Evolutionary conservation across 2,797 vertebrate genomes (phyloP).

Genomic region (Xenentodon cancila): DNA sequence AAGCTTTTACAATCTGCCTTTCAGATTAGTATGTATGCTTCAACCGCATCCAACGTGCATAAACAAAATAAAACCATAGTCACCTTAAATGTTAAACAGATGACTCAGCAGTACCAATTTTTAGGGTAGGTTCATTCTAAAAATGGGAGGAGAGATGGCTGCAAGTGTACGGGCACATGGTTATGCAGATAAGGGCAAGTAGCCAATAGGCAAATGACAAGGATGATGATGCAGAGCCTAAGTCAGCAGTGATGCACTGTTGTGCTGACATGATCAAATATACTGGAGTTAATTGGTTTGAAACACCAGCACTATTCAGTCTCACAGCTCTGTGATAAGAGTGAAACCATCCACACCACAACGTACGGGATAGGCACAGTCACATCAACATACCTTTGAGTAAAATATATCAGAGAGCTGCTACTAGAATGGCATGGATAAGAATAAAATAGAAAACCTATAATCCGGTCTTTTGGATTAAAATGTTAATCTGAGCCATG

Average conservation of each 20-base stretch:
- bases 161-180: constrained; percentile 32
- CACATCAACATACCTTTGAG: constrained; percentile 40
- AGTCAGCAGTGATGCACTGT: constrained; percentile 63
- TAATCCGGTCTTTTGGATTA: constrained; percentile 83
- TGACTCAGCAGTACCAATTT: constrained; percentile 36
- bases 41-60: constrained; percentile 1
- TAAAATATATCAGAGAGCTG: constrained; percentile 55
- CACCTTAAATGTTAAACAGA: constrained; percentile 33
- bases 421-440: constrained; percentile 60
- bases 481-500: constrained; percentile 81
- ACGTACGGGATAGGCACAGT: constrained; percentile 22
- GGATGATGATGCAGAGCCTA: constrained; percentile 56
- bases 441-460: constrained; percentile 80
- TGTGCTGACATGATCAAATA: constrained; percentile 73
- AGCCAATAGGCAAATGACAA: constrained; percentile 70
- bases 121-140: constrained; percentile 36
- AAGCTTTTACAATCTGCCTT: constrained; percentile 36
- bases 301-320: constrained; percentile 51
- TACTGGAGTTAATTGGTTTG: constrained; percentile 73
- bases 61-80: constrained; percentile 1
- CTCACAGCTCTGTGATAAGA: constrained; percentile 28
- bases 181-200: constrained; percentile 46
- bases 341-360: constrained; percentile 30
- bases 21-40: constrained; percentile 18
- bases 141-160: constrained; percentile 34